A percentile compares a stretch with the other conserved stretches of the same genome.
These are phyloP conservation scores for Glyptemys insculpta DNA, from an alignment of 2,797 vertebrate genomes.

Conservation along the genomic window DNA sequence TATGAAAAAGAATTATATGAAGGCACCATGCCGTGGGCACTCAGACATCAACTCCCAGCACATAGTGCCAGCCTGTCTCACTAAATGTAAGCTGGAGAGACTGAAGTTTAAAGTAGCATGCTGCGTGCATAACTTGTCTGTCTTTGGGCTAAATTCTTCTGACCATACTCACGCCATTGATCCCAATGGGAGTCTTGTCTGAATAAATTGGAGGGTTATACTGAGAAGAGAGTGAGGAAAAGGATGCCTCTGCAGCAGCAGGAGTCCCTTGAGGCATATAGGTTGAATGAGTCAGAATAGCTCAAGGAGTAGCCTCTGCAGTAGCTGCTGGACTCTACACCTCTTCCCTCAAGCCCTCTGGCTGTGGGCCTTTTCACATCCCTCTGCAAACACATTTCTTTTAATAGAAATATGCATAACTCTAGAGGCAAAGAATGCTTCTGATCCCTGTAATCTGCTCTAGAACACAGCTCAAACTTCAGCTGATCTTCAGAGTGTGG, in stretches of 20 bases:
- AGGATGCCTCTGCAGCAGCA: not conserved
- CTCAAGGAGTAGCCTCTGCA: not conserved
- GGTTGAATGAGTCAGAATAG: not conserved
- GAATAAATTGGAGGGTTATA: not conserved
- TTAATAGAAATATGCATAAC: not conserved
- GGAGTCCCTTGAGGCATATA: not conserved
- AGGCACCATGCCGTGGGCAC: not conserved
- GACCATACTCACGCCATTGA: not conserved
- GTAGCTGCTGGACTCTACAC: not conserved
- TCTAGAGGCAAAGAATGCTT: not conserved
- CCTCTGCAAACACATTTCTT: not conserved
- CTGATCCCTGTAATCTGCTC: not conserved
- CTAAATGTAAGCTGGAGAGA: not conserved
- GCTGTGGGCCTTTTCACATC: not conserved
- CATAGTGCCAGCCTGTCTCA: not conserved
- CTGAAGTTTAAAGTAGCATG: not conserved
- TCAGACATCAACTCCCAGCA: not conserved
- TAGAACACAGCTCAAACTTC: not conserved
- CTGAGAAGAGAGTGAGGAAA: not conserved
- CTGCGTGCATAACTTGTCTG: not conserved
- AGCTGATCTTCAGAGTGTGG: conserved; percentile 13
- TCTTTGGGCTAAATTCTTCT: not conserved
- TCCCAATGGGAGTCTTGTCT: not conserved
- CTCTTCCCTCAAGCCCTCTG: not conserved
- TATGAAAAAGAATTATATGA: not conserved